These are phyloP conservation scores for Spheniscus mendiculus DNA, from an alignment of 2,113 vertebrate genomes.

Conservation along the genomic window DNA sequence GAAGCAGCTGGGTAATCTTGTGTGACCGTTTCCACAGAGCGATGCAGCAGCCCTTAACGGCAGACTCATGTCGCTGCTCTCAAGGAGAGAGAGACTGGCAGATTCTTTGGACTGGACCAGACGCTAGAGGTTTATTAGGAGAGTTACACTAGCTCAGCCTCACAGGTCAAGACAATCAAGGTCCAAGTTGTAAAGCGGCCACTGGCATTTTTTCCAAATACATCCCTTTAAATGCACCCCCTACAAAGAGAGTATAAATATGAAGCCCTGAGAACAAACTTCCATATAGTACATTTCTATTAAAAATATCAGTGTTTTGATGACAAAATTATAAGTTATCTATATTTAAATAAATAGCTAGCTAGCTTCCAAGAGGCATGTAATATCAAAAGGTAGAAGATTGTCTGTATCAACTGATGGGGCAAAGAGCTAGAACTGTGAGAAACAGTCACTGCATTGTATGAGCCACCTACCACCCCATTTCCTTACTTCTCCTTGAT, in stretches of 20 bases:
- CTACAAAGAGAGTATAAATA: slow-evolving; percentile 15
- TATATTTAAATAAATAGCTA: slow-evolving; percentile 25
- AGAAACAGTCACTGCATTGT: neutral
- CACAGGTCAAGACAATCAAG: neutral
- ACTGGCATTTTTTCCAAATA: neutral
- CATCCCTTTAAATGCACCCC: neutral
- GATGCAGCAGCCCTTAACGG: neutral
- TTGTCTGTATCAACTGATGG: neutral
- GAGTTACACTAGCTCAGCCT: neutral
- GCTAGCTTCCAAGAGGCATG: neutral
- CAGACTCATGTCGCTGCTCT: neutral
- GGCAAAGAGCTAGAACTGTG: neutral
- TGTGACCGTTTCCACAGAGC: accelerated
- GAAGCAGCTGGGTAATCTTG: neutral
- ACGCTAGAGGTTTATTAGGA: neutral
- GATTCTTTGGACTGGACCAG: neutral
- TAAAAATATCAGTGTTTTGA: slow-evolving; percentile 29
- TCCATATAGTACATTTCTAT: neutral
- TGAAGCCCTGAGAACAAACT: slow-evolving; percentile 65
- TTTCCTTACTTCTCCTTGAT: neutral
- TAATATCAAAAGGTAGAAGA: neutral
- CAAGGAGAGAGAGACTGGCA: neutral
- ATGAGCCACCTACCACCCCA: neutral
- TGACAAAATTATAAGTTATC: neutral
- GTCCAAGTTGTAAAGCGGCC: neutral